A percentile compares a stretch with the other conserved stretches of the same genome.
phyloP scores from a whole-genome alignment of 1,140 invertebrate species.

The Bathynomus jamesi region DNA sequence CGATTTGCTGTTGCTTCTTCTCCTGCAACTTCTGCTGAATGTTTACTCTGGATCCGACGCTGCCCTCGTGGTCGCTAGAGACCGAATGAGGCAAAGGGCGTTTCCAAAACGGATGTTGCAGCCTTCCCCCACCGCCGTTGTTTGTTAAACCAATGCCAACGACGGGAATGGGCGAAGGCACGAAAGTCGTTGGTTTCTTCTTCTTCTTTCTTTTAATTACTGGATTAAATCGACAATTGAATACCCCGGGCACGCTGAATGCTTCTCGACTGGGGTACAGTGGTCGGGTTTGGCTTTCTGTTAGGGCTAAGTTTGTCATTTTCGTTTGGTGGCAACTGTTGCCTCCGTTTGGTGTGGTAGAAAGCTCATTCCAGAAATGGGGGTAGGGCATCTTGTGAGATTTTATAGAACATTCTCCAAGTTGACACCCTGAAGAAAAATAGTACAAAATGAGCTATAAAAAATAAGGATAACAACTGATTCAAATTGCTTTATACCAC shows the following conservation, averaged over 20 bases:
- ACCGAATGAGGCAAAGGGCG: constrained; percentile 58
- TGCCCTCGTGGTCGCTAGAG: constrained; percentile 62
- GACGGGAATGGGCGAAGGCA: constrained; percentile 58
- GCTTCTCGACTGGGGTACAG: constrained; percentile 26
- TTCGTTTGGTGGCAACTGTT: constrained; percentile 7
- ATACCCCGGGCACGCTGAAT: constrained; percentile 64
- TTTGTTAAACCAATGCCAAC: constrained; percentile 30
- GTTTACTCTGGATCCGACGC: constrained; percentile 65
- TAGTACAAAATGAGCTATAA: no score
- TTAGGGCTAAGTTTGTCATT: constrained; percentile 13
- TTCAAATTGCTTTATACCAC: no score
- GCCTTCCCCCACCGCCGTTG: constrained; percentile 11
- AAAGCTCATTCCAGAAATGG: constrained; percentile 35
- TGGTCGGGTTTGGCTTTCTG: constrained; percentile 10
- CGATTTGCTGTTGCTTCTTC: constrained; percentile 78
- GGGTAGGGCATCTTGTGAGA: constrained; percentile 33
- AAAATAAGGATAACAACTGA: no score
- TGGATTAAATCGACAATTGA: constrained; percentile 80
- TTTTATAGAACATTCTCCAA: constrained; percentile 35
- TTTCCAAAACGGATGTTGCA: constrained; percentile 67
- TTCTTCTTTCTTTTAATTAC: constrained; percentile 73
- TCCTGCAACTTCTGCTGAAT: constrained; percentile 79
- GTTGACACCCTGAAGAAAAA: constrained; percentile 22
- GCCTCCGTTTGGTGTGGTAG: constrained; percentile 27
- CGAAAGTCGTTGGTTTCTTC: constrained; percentile 75